Conservation (phyloP, 2,888 invertebrate species). For the Adelognathus sp. region DNA sequence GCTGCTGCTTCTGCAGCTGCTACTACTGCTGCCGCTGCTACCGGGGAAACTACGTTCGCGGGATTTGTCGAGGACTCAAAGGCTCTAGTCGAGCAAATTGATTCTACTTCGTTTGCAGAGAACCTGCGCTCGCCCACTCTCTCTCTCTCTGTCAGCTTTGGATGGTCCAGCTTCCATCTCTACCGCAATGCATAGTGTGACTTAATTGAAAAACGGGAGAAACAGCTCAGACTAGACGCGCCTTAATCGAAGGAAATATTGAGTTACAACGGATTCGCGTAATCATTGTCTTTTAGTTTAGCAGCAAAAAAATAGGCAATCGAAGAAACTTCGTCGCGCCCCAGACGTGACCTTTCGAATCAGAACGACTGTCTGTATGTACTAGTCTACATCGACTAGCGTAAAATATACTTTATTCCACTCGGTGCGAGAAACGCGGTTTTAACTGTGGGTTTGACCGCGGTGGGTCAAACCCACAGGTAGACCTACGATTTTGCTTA, state of each 20-base stretch:
- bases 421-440: too few species aligned
- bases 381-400: too few species aligned
- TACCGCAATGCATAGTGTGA: slow-evolving; percentile 3
- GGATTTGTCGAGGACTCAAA: slow-evolving; percentile 60
- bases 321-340: not conserved
- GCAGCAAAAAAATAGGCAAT: not conserved
- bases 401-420: too few species aligned
- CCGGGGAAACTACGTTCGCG: slow-evolving; percentile 47
- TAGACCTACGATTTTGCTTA: too few species aligned
- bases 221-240: slow-evolving; percentile 21
- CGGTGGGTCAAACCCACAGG: too few species aligned
- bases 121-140: slow-evolving; percentile 4
- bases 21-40: slow-evolving; percentile 5
- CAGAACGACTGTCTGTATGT: not conserved
- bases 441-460: too few species aligned
- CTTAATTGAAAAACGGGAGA: slow-evolving; percentile 52
- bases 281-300: slow-evolving; percentile 33
- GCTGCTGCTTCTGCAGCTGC: slow-evolving; percentile 64
- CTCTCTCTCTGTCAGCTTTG: not conserved
- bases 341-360: not conserved
- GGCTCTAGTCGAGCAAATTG: slow-evolving; percentile 60
- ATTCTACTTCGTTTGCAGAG: slow-evolving; percentile 56
- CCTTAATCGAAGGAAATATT: slow-evolving; percentile 40
- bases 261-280: slow-evolving; percentile 43
- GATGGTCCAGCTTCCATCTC: slow-evolving; percentile 18